Conservation (phyloP, 1,140 invertebrate genomes). For the Halyomorpha halys region DNA sequence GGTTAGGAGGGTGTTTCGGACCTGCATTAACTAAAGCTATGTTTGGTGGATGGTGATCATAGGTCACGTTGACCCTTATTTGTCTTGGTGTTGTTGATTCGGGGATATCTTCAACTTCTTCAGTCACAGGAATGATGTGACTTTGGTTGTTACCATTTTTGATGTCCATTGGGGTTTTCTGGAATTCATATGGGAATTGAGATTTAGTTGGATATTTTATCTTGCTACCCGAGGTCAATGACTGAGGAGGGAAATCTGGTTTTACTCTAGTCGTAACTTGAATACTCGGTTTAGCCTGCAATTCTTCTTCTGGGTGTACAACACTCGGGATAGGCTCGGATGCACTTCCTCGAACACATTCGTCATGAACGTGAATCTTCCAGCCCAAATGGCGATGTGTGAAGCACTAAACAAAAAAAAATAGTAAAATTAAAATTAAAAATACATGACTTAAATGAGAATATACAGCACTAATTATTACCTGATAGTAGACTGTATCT, state of each 20-base stretch:
- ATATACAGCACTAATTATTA: constrained; percentile 34
- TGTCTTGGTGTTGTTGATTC: constrained; percentile 15
- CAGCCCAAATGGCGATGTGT: constrained; percentile 86
- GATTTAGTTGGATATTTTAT: not conserved
- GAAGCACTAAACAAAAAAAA: constrained; percentile 56
- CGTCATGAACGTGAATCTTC: constrained; percentile 85
- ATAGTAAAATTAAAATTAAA: constrained; percentile 13
- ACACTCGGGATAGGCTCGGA: constrained; percentile 43
- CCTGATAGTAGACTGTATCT: constrained; percentile 86
- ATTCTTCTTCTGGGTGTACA: constrained; percentile 42
- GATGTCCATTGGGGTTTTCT: constrained; percentile 15
- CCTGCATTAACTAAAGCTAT: not conserved
- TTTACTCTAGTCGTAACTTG: constrained; percentile 58
- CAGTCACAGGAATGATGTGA: constrained; percentile 27
- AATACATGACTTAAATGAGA: not conserved
- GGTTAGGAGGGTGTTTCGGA: not conserved
- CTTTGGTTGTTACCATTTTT: constrained; percentile 14
- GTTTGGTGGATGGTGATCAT: not conserved
- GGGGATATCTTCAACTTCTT: constrained; percentile 25
- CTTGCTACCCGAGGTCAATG: constrained; percentile 3
- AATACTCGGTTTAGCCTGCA: constrained; percentile 49
- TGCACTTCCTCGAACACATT: constrained; percentile 49
- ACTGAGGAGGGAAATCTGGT: constrained; percentile 41
- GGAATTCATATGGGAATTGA: constrained; percentile 24
- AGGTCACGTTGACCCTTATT: not conserved